Conservation (phyloP, 2,888 invertebrate species). For the Leptopterna dolabrata region DNA sequence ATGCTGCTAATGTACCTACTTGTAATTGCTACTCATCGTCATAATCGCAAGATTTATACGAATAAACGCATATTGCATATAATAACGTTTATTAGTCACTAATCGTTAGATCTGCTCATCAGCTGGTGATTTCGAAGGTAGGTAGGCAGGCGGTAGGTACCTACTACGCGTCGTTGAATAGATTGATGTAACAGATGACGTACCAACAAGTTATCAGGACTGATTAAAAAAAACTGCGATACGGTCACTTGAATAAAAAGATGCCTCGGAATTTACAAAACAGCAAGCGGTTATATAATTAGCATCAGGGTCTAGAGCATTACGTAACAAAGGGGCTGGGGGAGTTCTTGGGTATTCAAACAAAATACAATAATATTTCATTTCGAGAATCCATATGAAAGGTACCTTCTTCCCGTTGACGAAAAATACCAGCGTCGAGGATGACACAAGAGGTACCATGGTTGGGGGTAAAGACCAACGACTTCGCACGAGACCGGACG, state of each 20-base stretch:
- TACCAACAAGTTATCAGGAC: background rate
- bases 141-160: no score
- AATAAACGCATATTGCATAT: no score
- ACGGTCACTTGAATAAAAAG: background rate
- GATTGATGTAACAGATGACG: background rate
- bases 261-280: background rate
- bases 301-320: background rate
- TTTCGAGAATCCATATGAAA: background rate
- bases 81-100: no score
- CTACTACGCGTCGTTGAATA: background rate
- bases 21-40: no score
- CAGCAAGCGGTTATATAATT: background rate
- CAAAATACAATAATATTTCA: no score
- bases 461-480: background rate
- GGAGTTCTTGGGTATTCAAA: background rate
- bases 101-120: no score
- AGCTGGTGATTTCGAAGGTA: no score
- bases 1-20: no score
- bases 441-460: background rate
- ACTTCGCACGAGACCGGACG: background rate
- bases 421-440: slow-evolving; percentile 44
- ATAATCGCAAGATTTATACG: no score
- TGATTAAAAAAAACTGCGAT: background rate
- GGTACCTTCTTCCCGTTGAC: slow-evolving; percentile 53
- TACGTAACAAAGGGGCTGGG: background rate